Evolutionary conservation across 2,797 vertebrate species (phyloP), one percentile per base, ranked within the genome.

Genomic region (Geotrypetes seraphini): DNA sequence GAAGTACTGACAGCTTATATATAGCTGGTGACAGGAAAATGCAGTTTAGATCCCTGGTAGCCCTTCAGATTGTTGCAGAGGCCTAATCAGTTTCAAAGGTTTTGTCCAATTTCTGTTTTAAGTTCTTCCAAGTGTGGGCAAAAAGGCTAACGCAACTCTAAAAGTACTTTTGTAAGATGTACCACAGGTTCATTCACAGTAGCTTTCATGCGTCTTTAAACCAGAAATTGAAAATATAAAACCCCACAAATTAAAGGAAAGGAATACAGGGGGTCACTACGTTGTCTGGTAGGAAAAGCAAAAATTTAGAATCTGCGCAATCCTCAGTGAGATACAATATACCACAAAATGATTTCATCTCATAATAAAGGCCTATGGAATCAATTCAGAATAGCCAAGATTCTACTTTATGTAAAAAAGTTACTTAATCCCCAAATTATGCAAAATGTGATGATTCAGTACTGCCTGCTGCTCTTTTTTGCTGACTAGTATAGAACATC

Each of bases 1-100:
- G 65, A 66, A 64, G 45, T 35, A 7, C 43, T 56, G 62, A 66
- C 35, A 41, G 54, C 65, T 46, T n/a, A 43, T n/a, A n/a, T n/a
- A n/a, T 48, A 48, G 44, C 49, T 30, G 48, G 53, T 57, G 55
- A 43, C 45, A 60, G 52, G 58, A 63, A 63, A 41, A 36, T 57
- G 25, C 48, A 59, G 48, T 45, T 52, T 49, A 50, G 51, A 37
- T 13, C 17, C 33, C 15, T 11, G n/a, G n/a, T n/a, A 6, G 32
- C 31, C 73, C 44, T 59, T 27, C 39, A 47, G 47, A 48, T 22
- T 33, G 22, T 39, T 31, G 31, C 45, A 42, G 76, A 60, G 33
- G 15, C 37, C 19, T 43, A 49, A 63, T 52, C 40, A 8, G 9
- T 52, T 55, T 36, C 36, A 32, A 7, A 15, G 12, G n/a, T 12